Conservation (phyloP, 2,797 vertebrate genomes). For the Darevskia nairensis region DNA sequence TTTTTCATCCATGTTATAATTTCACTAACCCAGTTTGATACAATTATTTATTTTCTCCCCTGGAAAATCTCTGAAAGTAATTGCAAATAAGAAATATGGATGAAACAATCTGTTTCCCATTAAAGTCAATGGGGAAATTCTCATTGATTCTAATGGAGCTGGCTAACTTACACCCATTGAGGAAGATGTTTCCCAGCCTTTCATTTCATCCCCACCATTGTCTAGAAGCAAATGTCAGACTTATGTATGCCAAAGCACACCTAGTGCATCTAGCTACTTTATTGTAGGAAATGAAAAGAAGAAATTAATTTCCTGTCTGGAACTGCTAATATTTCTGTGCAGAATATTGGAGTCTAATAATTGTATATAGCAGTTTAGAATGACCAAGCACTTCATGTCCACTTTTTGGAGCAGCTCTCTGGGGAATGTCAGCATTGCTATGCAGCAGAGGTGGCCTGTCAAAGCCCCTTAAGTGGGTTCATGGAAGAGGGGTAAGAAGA, state of each 20-base stretch:
- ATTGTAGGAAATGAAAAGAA: conserved; percentile 17
- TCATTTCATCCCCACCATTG: background rate
- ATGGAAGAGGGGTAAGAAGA: background rate
- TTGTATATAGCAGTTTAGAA: background rate
- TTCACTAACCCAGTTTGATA: background rate
- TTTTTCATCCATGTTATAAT: background rate
- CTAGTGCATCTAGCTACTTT: background rate
- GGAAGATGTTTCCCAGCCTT: background rate
- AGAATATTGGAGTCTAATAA: conserved; percentile 4
- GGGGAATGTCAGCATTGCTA: background rate
- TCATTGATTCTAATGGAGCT: background rate
- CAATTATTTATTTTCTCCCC: background rate
- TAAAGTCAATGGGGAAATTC: background rate
- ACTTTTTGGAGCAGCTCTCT: background rate
- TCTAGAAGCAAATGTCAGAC: background rate
- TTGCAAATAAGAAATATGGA: background rate
- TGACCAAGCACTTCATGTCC: background rate
- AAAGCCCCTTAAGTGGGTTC: background rate
- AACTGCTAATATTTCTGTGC: conserved; percentile 32
- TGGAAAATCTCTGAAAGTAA: conserved; percentile 27
- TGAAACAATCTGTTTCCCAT: background rate
- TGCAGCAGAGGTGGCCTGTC: background rate
- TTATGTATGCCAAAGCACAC: background rate
- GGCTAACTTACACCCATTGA: background rate
- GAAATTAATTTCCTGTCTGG: conserved; percentile 46